phyloP scores from a whole-genome alignment of 2,797 vertebrate genomes.

The Platyrinchus mystaceus region DNA sequence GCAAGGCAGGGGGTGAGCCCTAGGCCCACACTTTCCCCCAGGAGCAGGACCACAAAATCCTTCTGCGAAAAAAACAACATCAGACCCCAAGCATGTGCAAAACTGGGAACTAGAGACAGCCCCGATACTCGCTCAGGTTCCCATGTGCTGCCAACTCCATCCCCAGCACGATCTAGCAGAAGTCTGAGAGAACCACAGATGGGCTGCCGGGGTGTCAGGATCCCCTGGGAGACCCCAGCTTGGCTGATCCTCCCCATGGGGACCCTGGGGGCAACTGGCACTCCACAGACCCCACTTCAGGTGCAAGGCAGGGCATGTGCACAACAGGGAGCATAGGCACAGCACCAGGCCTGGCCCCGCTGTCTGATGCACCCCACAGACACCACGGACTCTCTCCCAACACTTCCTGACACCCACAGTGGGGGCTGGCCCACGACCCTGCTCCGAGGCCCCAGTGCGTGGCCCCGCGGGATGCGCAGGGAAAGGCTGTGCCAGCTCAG shows the following conservation, averaged over 20 bases:
- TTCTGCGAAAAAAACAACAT: background rate
- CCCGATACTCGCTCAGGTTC: fast-evolving
- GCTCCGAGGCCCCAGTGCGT: fast-evolving
- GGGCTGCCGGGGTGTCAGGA: fast-evolving
- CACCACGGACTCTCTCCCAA: fast-evolving
- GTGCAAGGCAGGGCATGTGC: fast-evolving
- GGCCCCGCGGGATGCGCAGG: background rate
- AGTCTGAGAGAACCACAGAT: background rate
- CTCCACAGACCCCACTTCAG: fast-evolving
- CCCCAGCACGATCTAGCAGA: fast-evolving
- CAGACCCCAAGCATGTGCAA: fast-evolving
- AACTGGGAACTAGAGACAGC: background rate
- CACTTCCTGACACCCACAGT: fast-evolving
- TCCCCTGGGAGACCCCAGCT: background rate
- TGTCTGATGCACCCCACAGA: too few relatives aligned
- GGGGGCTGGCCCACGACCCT: background rate
- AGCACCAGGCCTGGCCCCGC: background rate
- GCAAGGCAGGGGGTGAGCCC: background rate
- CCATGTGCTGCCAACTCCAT: background rate
- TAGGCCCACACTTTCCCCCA: background rate
- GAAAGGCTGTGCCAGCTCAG: fast-evolving
- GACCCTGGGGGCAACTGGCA: fast-evolving
- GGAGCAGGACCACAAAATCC: background rate
- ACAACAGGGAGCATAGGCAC: fast-evolving
- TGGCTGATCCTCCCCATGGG: fast-evolving